phyloP scores from a whole-genome alignment of 2,113 vertebrate species.

The Gymnobelideus leadbeateri region DNA sequence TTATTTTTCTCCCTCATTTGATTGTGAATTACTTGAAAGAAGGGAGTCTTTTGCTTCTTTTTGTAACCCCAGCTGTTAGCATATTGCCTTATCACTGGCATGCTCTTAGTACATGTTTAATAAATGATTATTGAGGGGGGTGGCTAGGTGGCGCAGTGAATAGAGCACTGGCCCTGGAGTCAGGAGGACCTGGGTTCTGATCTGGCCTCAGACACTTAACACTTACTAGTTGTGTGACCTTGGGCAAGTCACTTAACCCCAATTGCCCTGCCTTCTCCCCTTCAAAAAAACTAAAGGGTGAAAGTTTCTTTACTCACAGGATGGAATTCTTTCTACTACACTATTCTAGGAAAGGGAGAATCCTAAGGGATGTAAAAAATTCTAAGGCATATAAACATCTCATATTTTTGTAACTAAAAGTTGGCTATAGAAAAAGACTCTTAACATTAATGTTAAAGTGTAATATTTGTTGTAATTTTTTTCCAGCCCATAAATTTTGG shows the following conservation, averaged over 20 bases:
- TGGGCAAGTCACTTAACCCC: too few species aligned
- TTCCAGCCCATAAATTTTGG: slow-evolving; percentile 70
- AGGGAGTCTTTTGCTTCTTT: not conserved
- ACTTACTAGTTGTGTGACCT: too few species aligned
- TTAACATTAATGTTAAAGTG: not conserved
- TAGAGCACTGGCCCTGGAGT: too few species aligned
- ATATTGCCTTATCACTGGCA: not conserved
- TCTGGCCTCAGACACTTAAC: too few species aligned
- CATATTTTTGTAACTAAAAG: not conserved
- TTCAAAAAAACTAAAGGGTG: too few species aligned
- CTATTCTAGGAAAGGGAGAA: not conserved
- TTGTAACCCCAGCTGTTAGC: not conserved
- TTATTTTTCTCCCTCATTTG: not conserved
- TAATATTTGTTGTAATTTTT: slow-evolving; percentile 11
- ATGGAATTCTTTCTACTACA: not conserved
- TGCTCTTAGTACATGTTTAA: not conserved
- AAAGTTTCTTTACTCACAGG: not conserved
- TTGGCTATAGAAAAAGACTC: not conserved
- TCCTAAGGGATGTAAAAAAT: not conserved
- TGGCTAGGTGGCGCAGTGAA: too few species aligned
- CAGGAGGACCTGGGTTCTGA: too few species aligned
- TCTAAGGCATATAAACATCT: not conserved
- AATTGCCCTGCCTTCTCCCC: too few species aligned
- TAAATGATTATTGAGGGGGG: not conserved
- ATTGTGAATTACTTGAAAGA: not conserved